These are phyloP conservation scores for Enchytraeus crypticus DNA, from an alignment of 2,888 invertebrate genomes.

Conservation along the genomic window DNA sequence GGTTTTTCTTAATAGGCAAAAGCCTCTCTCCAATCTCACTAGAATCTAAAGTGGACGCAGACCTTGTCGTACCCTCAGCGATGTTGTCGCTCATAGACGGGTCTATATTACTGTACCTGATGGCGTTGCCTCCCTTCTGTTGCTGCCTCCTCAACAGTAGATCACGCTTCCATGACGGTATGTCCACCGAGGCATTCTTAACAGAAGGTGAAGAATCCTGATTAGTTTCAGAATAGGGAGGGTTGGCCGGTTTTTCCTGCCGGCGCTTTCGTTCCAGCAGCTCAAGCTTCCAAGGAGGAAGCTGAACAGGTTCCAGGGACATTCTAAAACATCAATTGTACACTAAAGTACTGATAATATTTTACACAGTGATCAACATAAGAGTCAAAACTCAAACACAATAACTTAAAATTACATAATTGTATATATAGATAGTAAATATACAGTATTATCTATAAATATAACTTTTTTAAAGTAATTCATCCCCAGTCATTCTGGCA, in stretches of 20 bases:
- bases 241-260: constrained; percentile 17
- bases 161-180: constrained; percentile 27
- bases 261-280: constrained; percentile 19
- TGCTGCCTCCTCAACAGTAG: constrained; percentile 20
- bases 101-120: neutral
- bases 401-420: too few species aligned
- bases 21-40: constrained; percentile 13
- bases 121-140: neutral
- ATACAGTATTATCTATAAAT: too few species aligned
- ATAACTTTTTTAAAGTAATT: too few species aligned
- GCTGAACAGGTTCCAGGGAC: constrained; percentile 26
- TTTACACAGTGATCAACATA: too few species aligned
- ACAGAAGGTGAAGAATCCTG: too few species aligned
- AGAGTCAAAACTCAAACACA: too few species aligned
- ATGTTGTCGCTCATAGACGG: neutral
- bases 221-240: neutral
- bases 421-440: too few species aligned
- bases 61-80: too few species aligned
- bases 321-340: too few species aligned
- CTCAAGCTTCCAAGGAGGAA: constrained; percentile 30
- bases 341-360: too few species aligned
- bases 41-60: neutral
- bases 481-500: too few species aligned
- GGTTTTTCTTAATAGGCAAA: constrained; percentile 13
- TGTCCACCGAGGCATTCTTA: constrained; percentile 7